Percentiles rank a stretch among this genome's conserved stretches.
Evolutionary conservation across 2,113 vertebrate genomes (phyloP).

Genomic region (Gobiocypris rarus): DNA sequence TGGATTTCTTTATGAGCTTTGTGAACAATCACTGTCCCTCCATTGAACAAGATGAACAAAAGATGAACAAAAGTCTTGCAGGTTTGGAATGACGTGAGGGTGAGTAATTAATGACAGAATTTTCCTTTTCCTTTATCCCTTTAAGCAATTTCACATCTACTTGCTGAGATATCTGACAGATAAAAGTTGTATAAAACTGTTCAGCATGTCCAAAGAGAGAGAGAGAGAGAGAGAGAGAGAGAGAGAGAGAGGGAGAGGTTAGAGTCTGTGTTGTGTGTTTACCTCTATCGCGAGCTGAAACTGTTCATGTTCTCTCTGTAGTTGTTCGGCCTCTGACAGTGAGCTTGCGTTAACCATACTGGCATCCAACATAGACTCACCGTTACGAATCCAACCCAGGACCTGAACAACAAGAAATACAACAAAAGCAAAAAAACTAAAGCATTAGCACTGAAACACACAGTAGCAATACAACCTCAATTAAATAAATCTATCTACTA

Average conservation of each 20-base stretch:
- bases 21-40: too few relatives aligned
- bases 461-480: not conserved
- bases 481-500: not conserved
- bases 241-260: not conserved
- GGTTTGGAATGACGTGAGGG: too few relatives aligned
- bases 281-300: slow-evolving; percentile 95
- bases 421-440: not conserved
- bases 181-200: not conserved
- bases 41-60: too few relatives aligned
- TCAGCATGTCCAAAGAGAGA: not conserved
- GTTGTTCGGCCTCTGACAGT: slow-evolving; percentile 95
- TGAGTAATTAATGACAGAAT: too few relatives aligned
- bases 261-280: slow-evolving; percentile 57
- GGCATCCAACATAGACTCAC: slow-evolving; percentile 96
- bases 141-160: not conserved
- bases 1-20: too few relatives aligned
- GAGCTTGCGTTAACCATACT: slow-evolving; percentile 97
- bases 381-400: slow-evolving; percentile 96
- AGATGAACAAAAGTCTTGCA: too few relatives aligned
- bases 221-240: not conserved
- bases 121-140: too few relatives aligned
- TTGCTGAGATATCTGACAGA: not conserved
- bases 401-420: slow-evolving; percentile 77
- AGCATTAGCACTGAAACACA: not conserved
- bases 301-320: slow-evolving; percentile 96